Evolutionary conservation across 2,113 vertebrate genomes (phyloP).

Genomic region (Indri indri): DNA sequence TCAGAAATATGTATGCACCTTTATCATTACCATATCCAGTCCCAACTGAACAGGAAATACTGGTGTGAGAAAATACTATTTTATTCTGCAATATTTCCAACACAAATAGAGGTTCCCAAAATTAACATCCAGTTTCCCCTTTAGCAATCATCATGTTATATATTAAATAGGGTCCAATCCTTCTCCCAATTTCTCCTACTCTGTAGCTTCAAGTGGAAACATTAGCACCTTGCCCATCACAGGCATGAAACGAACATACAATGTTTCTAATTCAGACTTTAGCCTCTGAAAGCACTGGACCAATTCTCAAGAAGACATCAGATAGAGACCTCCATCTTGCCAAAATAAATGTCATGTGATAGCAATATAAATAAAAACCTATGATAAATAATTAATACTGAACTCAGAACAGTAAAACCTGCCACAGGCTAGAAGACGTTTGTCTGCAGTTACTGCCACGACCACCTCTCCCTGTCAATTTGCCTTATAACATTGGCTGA

Average conservation of each 20-base stretch:
- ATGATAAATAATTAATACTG: not conserved
- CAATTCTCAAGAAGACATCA: not conserved
- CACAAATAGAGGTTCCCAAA: not conserved
- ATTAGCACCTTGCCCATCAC: not conserved
- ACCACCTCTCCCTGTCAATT: not conserved
- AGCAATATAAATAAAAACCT: not conserved
- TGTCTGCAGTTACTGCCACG: too few relatives aligned
- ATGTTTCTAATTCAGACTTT: not conserved
- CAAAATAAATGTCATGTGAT: not conserved
- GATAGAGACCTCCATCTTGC: not conserved
- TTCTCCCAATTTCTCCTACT: not conserved
- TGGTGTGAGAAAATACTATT: not conserved
- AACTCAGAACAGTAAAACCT: not conserved
- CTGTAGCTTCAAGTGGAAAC: not conserved
- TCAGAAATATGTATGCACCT: not conserved
- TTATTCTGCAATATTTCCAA: not conserved
- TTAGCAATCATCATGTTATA: not conserved
- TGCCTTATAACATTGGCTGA: not conserved
- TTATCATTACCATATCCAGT: not conserved
- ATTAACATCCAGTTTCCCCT: not conserved
- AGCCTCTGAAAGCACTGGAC: not conserved
- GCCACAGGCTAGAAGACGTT: not conserved
- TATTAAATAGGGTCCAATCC: not conserved
- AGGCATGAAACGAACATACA: not conserved
- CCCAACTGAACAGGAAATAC: slow-evolving; percentile 17